Evolutionary conservation across 1,140 invertebrate species (phyloP).

Genomic region (Trissolcus basalis): DNA sequence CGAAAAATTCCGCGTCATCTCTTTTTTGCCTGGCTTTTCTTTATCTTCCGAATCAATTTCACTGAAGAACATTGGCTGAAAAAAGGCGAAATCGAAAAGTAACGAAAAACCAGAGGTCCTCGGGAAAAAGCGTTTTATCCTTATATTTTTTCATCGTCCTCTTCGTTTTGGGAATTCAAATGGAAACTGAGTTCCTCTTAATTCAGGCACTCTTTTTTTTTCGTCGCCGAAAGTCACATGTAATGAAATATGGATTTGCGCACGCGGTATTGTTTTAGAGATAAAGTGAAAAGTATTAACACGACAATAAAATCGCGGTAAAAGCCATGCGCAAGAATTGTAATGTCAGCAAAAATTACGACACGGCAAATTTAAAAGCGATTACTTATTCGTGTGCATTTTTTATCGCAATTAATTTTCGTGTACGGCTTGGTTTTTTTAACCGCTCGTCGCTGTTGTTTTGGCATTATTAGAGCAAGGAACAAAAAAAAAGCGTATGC

Average conservation of each 20-base stretch:
- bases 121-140: neutral
- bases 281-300: conserved; percentile 48
- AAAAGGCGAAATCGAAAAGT: conserved; percentile 19
- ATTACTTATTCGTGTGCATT: conserved; percentile 31
- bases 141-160: conserved; percentile 34
- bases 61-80: conserved; percentile 1
- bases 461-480: neutral
- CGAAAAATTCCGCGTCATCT: conserved; percentile 22
- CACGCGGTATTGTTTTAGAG: conserved; percentile 44
- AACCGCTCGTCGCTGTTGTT: neutral
- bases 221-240: conserved; percentile 23
- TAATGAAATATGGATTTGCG: conserved; percentile 52
- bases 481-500: conserved; percentile 17
- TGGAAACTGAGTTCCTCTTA: conserved; percentile 52
- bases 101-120: conserved; percentile 1
- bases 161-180: conserved; percentile 52
- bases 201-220: conserved; percentile 33
- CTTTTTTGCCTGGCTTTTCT: conserved; percentile 16
- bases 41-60: conserved; percentile 52
- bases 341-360: conserved; percentile 37
- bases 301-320: conserved; percentile 40
- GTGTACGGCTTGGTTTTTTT: conserved; percentile 9
- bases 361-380: conserved; percentile 35
- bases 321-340: conserved; percentile 37
- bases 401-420: conserved; percentile 32